Evolutionary conservation across 1,140 invertebrate species (phyloP), one percentile per base, ranked within the genome.

Genomic region (Reticulitermes speratus): DNA sequence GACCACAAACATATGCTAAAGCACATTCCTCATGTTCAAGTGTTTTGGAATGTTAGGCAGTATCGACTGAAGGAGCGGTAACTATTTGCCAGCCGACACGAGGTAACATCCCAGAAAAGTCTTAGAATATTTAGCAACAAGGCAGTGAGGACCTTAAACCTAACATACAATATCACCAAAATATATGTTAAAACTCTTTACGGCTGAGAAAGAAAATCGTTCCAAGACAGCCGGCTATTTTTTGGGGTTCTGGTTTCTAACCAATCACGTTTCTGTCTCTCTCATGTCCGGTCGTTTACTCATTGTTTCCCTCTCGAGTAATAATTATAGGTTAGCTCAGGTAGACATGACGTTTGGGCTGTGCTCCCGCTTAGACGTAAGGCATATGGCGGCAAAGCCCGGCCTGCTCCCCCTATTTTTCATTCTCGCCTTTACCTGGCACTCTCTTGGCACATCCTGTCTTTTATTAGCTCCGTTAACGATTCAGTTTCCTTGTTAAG

Each of bases 141-240:
- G 2, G 38, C 38, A 23, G 38, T 38, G 44, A 38, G 0, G 81
- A 5, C 38, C 44, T 21, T 14, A 19, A 23, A 19, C 38, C 8
- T 19, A 14, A 11, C 44, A 44, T 83, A 6, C 82, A 23, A 38
- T 44, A 38, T 45, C 48, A 59, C 59, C 38, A 52, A 48, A 84
- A 84, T 84, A 84, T 59, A 84, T 48, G 55, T 84, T 48, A 84
- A 84, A 52, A 84, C 45, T 84, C 48, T 84, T 55, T 59, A 52
- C 1, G 44, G 44, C 44, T 25, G 32, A 25, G 44, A 48, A 25
- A 30, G 65, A 75, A 75, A 30, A 30, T 2, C 7, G 65, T 65
- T 65, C 16, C 21, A 65, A 65, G 12, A n/a, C 59, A 65, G 59
- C 8, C 59, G 3, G 16, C n/a, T 25, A 75, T 25, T 75, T 75